Percentiles rank a stretch among this genome's conserved stretches.
Conservation (phyloP, 2,888 invertebrate species). For the Cyclophora albipunctata region DNA sequence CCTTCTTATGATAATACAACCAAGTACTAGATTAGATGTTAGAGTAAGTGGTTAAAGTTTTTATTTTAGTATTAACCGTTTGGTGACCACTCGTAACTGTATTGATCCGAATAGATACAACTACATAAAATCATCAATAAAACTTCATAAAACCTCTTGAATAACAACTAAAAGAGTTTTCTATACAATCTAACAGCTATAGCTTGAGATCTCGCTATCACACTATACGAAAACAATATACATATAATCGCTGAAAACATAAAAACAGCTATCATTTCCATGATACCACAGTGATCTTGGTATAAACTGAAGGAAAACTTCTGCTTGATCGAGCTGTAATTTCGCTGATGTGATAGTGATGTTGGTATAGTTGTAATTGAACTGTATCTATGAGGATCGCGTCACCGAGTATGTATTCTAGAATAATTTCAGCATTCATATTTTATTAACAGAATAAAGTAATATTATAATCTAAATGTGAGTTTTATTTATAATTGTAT, state of each 20-base stretch:
- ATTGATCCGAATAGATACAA: no score
- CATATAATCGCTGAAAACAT: no score
- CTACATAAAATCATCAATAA: no score
- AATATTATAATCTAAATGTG: slow-evolving; percentile 13
- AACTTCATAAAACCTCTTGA: no score
- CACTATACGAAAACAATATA: no score
- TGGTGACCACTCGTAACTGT: not conserved
- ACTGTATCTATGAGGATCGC: not conserved
- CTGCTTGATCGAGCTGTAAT: not conserved
- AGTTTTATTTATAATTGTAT: slow-evolving; percentile 12
- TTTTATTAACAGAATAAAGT: slow-evolving; percentile 32
- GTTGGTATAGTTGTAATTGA: not conserved
- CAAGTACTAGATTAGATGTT: slow-evolving; percentile 10
- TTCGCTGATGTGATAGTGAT: not conserved
- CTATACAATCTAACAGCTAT: no score
- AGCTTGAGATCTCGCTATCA: no score
- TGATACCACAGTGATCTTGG: no score
- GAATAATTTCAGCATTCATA: slow-evolving; percentile 35
- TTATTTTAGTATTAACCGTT: slow-evolving; percentile 11
- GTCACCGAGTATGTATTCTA: not conserved
- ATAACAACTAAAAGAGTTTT: no score
- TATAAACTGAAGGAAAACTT: not conserved
- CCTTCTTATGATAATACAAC: slow-evolving; percentile 3
- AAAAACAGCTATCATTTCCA: no score
- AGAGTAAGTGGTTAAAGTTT: slow-evolving; percentile 12